Percentiles rank a stretch among this genome's conserved stretches.
Evolutionary conservation across 2,888 invertebrate genomes (phyloP).

Genomic region (Eupeodes latifasciatus): DNA sequence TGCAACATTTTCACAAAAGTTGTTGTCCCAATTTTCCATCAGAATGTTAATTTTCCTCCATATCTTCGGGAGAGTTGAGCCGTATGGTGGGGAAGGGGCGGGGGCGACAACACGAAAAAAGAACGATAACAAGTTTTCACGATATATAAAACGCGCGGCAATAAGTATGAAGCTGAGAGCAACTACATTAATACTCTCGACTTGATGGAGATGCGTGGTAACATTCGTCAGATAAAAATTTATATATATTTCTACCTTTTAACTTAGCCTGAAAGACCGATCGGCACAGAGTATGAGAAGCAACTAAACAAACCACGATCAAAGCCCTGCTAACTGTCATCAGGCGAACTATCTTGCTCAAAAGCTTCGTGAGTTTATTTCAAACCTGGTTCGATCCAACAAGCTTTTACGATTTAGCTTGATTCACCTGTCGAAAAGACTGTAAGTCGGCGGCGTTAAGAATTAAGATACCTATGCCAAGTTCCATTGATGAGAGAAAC

Average conservation of each 20-base stretch:
- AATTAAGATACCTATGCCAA: background rate
- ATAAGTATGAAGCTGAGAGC: conserved; percentile 15
- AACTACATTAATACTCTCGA: background rate
- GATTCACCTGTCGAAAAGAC: conserved; percentile 54
- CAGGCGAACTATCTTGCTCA: background rate
- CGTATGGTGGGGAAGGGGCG: background rate
- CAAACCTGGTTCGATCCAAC: conserved; percentile 62
- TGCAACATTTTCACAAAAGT: conserved; percentile 75
- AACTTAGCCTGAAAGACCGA: conserved; percentile 27
- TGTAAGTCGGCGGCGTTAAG: too few species aligned
- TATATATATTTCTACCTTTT: background rate
- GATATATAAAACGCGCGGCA: conserved; percentile 34
- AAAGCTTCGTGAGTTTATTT: conserved; percentile 9
- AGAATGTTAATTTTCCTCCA: conserved; percentile 75
- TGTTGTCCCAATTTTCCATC: conserved; percentile 76
- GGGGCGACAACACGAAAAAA: conserved; percentile 25
- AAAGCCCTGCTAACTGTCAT: background rate
- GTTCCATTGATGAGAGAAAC: conserved; percentile 2
- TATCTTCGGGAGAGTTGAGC: background rate
- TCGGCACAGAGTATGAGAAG: conserved; percentile 55
- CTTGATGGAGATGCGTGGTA: conserved; percentile 32
- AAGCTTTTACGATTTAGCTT: conserved; percentile 31
- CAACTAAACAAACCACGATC: conserved; percentile 51
- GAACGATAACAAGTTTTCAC: conserved; percentile 74
- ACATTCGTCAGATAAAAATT: conserved; percentile 40